Evolutionary conservation across 1,140 invertebrate species (phyloP), one percentile per base, ranked within the genome.

Genomic region (Thaumetopoea pityocampa): DNA sequence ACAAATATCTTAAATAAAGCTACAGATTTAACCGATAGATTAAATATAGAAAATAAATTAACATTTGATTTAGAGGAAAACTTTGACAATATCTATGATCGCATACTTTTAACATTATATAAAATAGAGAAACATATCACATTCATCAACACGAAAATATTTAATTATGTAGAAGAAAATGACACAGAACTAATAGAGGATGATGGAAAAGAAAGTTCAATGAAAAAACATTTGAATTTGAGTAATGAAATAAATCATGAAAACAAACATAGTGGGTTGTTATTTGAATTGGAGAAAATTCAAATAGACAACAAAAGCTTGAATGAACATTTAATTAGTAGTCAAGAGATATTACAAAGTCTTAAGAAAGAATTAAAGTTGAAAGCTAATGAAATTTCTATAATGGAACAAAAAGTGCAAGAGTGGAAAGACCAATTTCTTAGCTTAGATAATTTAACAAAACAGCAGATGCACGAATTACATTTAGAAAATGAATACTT

Each of bases 361-460:
- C 48, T 74, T 9, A 42, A 63, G 37, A 7, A 45, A 16, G 66
- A 78, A 32, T 30, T 81, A 14, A 38, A 48, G 15, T 9, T 15
- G 8, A 78, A 78, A 46, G 22, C 45, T 10, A 46, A 16, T 27
- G 64, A 74, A 49, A 59, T 82, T 5, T 35, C 62, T 37, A 29
- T 24, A 5, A 64, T 78, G 37, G 49, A 71, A 51, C 19, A 11
- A 8, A 78, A 68, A 48, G 35, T 62, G n/a, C 38, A 37, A 18
- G 36, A 61, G n/a, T 71, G 60, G 56, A 72, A 65, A 44, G 47
- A 67, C 11, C 47, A 74, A 23, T 67, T 70, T 32, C 20, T 20
- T 12, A 36, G 34, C 18, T 20, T 66, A n/a, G 64, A 73, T 27
- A 17, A 30, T n/a, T 16, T 44, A 18, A 66, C 69, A 51, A 64